These are phyloP conservation scores for Cebidichthys violaceus DNA, from an alignment of 2,113 vertebrate genomes.

Conservation along the genomic window DNA sequence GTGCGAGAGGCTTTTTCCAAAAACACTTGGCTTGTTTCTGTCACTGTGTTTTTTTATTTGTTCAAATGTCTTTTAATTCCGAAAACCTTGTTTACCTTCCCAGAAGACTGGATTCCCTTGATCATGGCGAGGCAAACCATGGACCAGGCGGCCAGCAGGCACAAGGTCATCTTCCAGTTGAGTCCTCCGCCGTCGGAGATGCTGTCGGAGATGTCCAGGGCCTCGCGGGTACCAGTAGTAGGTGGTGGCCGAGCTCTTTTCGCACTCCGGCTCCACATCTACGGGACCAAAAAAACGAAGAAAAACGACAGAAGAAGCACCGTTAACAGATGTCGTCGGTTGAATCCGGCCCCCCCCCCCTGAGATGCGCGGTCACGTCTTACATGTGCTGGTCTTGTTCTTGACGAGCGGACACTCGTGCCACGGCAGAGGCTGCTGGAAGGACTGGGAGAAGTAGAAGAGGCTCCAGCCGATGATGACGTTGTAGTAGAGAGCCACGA, in stretches of 20 bases:
- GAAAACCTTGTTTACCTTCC: conserved; percentile 88
- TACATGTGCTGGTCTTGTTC: conserved; percentile 91
- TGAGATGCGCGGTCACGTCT: conserved; percentile 65
- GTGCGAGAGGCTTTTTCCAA: conserved; percentile 36
- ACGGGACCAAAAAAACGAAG: conserved; percentile 27
- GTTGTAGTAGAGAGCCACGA: conserved; percentile 98
- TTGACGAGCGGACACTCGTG: conserved; percentile 95
- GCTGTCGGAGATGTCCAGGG: conserved; percentile 93
- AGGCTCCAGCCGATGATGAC: conserved; percentile 99
- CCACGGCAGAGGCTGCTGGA: conserved; percentile 97
- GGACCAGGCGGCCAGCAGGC: conserved; percentile 92
- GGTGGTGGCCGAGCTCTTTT: conserved; percentile 96
- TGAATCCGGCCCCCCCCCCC: too few species aligned
- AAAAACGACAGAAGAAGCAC: too few species aligned
- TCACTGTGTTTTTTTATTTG: too few species aligned
- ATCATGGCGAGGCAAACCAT: conserved; percentile 98
- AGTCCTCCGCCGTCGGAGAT: conserved; percentile 93
- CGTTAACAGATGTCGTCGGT: too few species aligned
- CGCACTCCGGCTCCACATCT: conserved; percentile 96
- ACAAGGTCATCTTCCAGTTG: conserved; percentile 97
- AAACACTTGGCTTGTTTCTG: conserved; percentile 37
- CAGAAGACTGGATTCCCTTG: conserved; percentile 98
- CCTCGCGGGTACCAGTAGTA: conserved; percentile 97
- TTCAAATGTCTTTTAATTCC: too few species aligned
- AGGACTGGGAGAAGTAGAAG: conserved; percentile 99